phyloP scores from a whole-genome alignment of 2,113 vertebrate genomes.

The Tympanuchus pallidicinctus region DNA sequence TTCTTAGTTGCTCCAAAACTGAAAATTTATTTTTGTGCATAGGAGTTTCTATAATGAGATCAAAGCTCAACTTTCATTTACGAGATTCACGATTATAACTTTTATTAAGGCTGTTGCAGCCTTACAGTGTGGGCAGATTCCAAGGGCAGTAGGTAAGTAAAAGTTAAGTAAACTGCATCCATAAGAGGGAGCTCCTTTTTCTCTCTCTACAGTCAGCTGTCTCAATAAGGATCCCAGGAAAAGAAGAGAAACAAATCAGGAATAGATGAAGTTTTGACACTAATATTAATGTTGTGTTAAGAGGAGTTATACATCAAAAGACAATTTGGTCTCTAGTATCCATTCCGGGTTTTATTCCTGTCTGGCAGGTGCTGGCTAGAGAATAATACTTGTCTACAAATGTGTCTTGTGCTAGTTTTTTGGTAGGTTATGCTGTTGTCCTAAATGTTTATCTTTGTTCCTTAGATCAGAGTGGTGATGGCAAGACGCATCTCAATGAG shows the following conservation, averaged over 20 bases:
- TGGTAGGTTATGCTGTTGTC: not conserved
- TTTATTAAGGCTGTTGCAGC: not conserved
- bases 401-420: not conserved
- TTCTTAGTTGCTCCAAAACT: not conserved
- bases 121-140: not conserved
- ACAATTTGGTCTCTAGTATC: not conserved
- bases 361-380: not conserved
- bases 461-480: conserved; percentile 93
- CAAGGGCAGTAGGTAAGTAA: not conserved
- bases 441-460: conserved; percentile 10
- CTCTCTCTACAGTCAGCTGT: not conserved
- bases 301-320: not conserved
- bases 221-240: not conserved
- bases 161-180: not conserved
- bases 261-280: not conserved
- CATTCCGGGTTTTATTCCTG: not conserved
- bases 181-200: not conserved
- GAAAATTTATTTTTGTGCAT: not conserved
- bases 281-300: not conserved
- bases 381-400: not conserved
- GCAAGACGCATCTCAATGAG: conserved; percentile 95
- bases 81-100: not conserved
- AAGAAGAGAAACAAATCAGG: not conserved
- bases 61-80: not conserved
- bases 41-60: not conserved